Conservation (phyloP, 2,113 vertebrate genomes). For the Tragelaphus buxtoni region DNA sequence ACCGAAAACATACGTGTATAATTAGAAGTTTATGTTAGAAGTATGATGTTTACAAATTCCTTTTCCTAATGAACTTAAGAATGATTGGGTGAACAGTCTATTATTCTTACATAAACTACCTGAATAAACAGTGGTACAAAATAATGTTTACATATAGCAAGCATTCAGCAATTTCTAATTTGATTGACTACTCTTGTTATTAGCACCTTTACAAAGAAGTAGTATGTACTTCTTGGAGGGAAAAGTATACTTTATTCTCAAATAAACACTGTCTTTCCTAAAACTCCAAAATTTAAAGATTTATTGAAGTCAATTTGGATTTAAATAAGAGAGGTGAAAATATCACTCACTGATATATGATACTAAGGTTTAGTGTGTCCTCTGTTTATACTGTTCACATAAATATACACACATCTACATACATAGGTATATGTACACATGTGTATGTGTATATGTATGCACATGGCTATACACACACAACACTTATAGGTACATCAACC, state of each 20-base stretch:
- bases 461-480: background rate
- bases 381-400: background rate
- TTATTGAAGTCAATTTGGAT: constrained; percentile 6
- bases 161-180: background rate
- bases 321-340: background rate
- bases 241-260: background rate
- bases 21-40: background rate
- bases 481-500: background rate
- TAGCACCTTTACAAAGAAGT: background rate
- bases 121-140: background rate
- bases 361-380: background rate
- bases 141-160: background rate
- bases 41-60: background rate
- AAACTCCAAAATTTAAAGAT: background rate
- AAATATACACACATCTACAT: background rate
- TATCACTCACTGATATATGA: background rate
- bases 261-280: background rate
- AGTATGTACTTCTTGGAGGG: background rate
- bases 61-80: background rate
- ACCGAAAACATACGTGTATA: background rate
- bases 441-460: background rate
- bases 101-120: background rate
- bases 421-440: background rate
- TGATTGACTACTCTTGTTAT: background rate
- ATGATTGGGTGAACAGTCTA: background rate